A percentile compares a stretch with the other conserved stretches of the same genome.
Conservation (phyloP, 2,113 vertebrate species). For the Catagonus wagneri region DNA sequence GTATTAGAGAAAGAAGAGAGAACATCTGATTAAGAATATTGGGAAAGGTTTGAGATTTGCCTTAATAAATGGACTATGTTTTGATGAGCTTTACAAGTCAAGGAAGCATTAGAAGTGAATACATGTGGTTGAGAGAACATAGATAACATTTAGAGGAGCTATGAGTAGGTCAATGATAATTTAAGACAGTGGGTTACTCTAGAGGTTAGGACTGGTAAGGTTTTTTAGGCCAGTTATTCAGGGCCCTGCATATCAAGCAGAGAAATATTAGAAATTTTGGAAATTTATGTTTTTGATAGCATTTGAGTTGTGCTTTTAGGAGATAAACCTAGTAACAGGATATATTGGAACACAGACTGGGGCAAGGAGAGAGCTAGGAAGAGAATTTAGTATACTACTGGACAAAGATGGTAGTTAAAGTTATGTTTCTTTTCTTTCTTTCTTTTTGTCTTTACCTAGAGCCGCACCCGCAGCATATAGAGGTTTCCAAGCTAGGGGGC, state of each 20-base stretch:
- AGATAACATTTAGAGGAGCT: background rate
- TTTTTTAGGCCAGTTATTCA: background rate
- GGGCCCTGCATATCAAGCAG: background rate
- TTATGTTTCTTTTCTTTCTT: no score
- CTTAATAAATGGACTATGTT: background rate
- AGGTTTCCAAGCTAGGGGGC: no score
- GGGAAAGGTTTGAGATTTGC: background rate
- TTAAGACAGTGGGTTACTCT: background rate
- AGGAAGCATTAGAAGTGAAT: background rate
- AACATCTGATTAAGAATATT: background rate
- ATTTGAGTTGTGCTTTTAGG: background rate
- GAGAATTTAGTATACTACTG: background rate
- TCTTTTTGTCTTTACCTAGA: no score
- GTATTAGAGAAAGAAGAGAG: background rate
- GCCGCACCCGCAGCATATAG: no score
- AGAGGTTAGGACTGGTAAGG: background rate
- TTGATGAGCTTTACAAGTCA: background rate
- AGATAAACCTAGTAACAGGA: background rate
- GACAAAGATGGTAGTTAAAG: background rate
- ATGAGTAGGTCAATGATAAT: background rate
- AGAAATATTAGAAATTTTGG: background rate
- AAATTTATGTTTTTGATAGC: conserved; percentile 11
- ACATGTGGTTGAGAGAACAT: background rate
- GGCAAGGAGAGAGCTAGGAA: background rate
- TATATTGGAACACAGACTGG: background rate